A percentile compares a stretch with the other conserved stretches of the same genome.
phyloP scores from a whole-genome alignment of 2,113 vertebrate genomes.

The Bujurquina vittata region DNA sequence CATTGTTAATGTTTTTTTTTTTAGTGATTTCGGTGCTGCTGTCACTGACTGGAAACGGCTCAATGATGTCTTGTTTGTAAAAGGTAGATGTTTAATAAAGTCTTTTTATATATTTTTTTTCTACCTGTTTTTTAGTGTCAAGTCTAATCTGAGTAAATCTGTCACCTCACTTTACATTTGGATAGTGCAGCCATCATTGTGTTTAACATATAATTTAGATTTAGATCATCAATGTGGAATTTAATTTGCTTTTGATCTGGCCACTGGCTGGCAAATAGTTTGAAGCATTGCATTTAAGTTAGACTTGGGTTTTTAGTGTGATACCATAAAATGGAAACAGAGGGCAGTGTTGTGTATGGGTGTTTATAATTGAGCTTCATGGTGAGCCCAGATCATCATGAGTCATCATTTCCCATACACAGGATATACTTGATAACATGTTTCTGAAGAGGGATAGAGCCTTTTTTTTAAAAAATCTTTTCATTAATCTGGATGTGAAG shows the following conservation, averaged over 20 bases:
- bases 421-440: background rate
- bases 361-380: background rate
- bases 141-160: background rate
- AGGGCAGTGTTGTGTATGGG: conserved; percentile 30
- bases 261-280: background rate
- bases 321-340: conserved; percentile 11
- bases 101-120: conserved; percentile 64
- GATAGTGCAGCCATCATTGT: background rate
- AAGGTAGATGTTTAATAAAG: conserved; percentile 80
- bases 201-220: background rate
- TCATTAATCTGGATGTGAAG: background rate
- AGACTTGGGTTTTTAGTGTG: background rate
- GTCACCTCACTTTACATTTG: background rate
- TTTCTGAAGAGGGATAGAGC: background rate
- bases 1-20: conserved; percentile 37
- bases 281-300: background rate
- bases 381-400: background rate
- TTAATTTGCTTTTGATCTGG: background rate
- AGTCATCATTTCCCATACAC: background rate
- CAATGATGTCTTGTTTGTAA: conserved; percentile 52
- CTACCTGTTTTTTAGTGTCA: conserved; percentile 8
- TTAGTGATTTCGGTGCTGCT: conserved; percentile 58
- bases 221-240: background rate
- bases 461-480: background rate
- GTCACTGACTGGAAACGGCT: conserved; percentile 45